phyloP scores from a whole-genome alignment of 2,113 vertebrate species.

The Callipepla californica region DNA sequence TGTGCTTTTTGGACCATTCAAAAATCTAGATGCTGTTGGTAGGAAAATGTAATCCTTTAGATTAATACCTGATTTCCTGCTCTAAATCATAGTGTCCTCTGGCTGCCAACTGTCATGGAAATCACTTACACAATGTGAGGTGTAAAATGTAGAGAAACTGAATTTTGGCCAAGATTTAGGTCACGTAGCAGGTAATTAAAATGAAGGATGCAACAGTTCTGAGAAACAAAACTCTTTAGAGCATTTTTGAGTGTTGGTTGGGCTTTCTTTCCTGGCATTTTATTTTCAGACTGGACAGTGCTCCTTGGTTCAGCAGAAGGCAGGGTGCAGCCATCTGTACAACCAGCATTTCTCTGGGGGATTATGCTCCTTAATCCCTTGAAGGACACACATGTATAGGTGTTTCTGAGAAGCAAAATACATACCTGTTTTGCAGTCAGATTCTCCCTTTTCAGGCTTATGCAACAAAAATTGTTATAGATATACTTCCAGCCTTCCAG shows the following conservation, averaged over 20 bases:
- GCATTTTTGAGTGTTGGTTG: not conserved
- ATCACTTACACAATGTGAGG: not conserved
- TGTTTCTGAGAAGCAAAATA: not conserved
- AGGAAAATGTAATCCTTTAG: not conserved
- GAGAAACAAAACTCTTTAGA: not conserved
- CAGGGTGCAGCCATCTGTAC: not conserved
- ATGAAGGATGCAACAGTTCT: not conserved
- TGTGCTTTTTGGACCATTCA: not conserved
- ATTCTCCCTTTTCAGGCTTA: not conserved
- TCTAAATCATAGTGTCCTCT: not conserved
- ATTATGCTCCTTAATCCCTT: not conserved
- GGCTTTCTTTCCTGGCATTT: slow-evolving; percentile 1
- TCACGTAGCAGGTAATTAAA: not conserved
- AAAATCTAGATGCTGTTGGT: not conserved
- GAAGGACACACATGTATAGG: not conserved
- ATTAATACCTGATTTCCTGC: not conserved
- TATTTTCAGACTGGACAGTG: not conserved
- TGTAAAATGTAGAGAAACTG: not conserved
- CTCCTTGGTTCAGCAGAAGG: not conserved
- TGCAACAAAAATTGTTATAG: not conserved
- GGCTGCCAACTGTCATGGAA: not conserved
- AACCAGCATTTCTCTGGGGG: not conserved
- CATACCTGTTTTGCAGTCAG: not conserved
- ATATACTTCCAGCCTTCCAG: not conserved
- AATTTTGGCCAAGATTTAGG: not conserved